Base-by-base conservation (phyloP, 2,888 invertebrate genomes). In the Agrotis exclamationis region DNA sequence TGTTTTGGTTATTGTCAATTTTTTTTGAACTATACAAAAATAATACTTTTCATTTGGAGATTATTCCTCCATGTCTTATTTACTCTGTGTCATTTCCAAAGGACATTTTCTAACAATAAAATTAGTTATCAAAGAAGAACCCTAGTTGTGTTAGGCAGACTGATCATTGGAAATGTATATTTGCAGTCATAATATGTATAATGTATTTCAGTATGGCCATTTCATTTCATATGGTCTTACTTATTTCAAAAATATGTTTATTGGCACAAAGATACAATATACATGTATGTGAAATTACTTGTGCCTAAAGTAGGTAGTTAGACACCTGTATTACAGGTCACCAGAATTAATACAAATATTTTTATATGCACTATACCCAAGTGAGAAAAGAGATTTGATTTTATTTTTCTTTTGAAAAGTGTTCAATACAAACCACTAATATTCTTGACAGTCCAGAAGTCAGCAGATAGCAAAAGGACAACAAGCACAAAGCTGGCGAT, bases 371-470 rank as follows among this genome's bases (percentile, higher is more conserved):
- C n/a, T n/a, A n/a, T 24, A 47, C 24, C n/a, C 11, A 3, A 50
- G 11, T 50, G 3, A 18, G 24, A 60, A 47, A 5, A n/a, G 9
- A 9, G 24, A 16, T 39, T 58, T 51, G n/a, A n/a, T n/a, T n/a
- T n/a, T n/a, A n/a, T n/a, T n/a, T n/a, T n/a, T n/a, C n/a, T n/a
- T n/a, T n/a, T n/a, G n/a, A n/a, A n/a, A n/a, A n/a, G n/a, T n/a
- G n/a, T n/a, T 59, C 5, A 48, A 48, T 47, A 79, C 90, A 88
- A 70, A 95, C 96, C 99, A 76, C 99, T 99, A 59, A 99, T 98
- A 93, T 99, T 99, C 96, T 99, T 99, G 0, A 99, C 99, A 18
- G 99, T 99, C 99, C 99, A 99, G 96, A 99, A 99, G 93, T 99
- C 99, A 95, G 99, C 98, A 0, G 99, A 99, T 11, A 99, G 96